A percentile compares a stretch with the other conserved stretches of the same genome.
Evolutionary conservation across 1,140 invertebrate species (phyloP).

Genomic region (Episyrphus balteatus): DNA sequence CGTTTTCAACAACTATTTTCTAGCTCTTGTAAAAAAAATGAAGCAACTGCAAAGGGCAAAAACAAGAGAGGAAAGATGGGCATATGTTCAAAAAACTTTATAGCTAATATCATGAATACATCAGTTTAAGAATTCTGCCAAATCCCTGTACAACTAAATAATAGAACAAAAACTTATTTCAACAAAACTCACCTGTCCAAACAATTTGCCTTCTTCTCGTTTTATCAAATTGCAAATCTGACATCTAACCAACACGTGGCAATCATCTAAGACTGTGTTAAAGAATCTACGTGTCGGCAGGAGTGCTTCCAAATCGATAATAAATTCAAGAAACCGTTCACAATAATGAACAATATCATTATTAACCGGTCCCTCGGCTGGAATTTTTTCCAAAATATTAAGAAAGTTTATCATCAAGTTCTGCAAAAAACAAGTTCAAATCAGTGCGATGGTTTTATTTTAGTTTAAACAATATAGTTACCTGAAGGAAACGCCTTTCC

Average conservation of each 20-base stretch:
- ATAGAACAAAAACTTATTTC: too few relatives aligned
- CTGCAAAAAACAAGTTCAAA: constrained; percentile 24
- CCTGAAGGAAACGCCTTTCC: constrained; percentile 74
- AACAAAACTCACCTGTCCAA: constrained; percentile 62
- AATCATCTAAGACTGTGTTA: constrained; percentile 90
- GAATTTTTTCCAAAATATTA: constrained; percentile 64
- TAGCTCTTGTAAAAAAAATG: too few relatives aligned
- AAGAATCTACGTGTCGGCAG: constrained; percentile 93
- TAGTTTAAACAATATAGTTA: not conserved
- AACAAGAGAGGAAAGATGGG: too few relatives aligned
- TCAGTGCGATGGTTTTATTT: not conserved
- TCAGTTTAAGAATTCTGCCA: too few relatives aligned
- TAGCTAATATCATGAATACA: too few relatives aligned
- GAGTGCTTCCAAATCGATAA: constrained; percentile 93
- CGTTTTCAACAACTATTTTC: too few relatives aligned
- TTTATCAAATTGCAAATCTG: constrained; percentile 64
- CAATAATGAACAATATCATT: constrained; percentile 61
- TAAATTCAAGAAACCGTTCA: constrained; percentile 90
- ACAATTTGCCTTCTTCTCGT: constrained; percentile 80
- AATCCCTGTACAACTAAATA: too few relatives aligned
- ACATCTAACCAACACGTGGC: constrained; percentile 85
- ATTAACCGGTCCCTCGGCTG: constrained; percentile 48
- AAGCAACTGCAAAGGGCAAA: too few relatives aligned
- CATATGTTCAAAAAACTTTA: too few relatives aligned
- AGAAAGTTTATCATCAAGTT: constrained; percentile 88